Base-by-base conservation (phyloP, 2,888 invertebrate genomes). In the Agrypnus murinus region DNA sequence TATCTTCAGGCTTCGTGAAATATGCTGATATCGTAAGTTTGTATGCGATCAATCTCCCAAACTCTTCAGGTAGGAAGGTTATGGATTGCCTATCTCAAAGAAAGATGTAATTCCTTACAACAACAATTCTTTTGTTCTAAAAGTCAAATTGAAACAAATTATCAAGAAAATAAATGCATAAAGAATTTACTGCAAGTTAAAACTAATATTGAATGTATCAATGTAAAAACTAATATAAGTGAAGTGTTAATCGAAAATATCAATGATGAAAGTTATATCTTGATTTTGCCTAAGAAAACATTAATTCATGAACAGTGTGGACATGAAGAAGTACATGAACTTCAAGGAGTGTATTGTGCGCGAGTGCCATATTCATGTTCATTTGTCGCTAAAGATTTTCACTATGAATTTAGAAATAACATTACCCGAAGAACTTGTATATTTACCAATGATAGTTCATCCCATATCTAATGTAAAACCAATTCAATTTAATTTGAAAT, bases 131-230 rank as follows among this genome's bases (percentile, higher is more conserved):
- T 25, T 46, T 60, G 46, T 46, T 43, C 60, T n/a, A 5, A 2
- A 32, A 19, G 32, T 6, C n/a, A 45, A 14, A 32, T 46, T 31
- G 46, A 45, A 2, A 43, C 17, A 46, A 60, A 45, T 46, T 60
- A 60, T 60, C 60, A 60, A 60, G 32, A 60, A 40, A 31, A 60
- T 25, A 12, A 15, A 10, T 60, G n/a, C n/a, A n/a, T n/a, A n/a
- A n/a, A n/a, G 31, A 60, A 60, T 48, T 25, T 32, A n/a, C n/a
- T n/a, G n/a, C n/a, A n/a, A n/a, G n/a, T n/a, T n/a, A n/a, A n/a
- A n/a, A n/a, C n/a, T n/a, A 46, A 46, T 31, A 2, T 34, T 1
- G n/a, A n/a, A n/a, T n/a, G n/a, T n/a, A n/a, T n/a, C n/a, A 4
- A n/a, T n/a, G n/a, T n/a, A n/a, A n/a, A n/a, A n/a, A n/a, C n/a